Evolutionary conservation across 2,113 vertebrate genomes (phyloP).

Genomic region (Onychostruthus taczanowskii): DNA sequence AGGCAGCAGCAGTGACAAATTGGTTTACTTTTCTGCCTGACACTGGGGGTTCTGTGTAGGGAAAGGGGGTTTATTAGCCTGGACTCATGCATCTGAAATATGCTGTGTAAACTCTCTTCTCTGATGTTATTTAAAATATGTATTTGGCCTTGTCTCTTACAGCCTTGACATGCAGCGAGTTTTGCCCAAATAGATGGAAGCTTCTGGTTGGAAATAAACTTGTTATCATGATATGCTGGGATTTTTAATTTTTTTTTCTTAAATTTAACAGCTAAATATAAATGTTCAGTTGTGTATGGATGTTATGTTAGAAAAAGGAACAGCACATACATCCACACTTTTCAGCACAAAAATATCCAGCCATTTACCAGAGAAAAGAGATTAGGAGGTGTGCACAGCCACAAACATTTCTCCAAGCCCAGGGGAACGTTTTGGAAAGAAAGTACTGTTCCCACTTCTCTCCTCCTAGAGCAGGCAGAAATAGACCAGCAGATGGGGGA

Average conservation of each 20-base stretch:
- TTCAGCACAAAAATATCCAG: conserved; percentile 1
- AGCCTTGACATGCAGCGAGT: neutral
- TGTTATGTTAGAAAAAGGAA: neutral
- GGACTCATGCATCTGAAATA: conserved; percentile 1
- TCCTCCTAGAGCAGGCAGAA: neutral
- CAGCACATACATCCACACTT: conserved; percentile 13
- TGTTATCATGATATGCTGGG: neutral
- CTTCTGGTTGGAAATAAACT: conserved; percentile 17
- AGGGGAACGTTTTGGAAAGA: neutral
- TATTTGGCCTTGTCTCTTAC: neutral
- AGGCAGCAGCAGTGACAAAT: conserved; percentile 69
- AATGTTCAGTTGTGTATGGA: neutral
- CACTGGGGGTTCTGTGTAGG: neutral
- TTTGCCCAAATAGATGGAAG: neutral
- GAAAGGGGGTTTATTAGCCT: neutral
- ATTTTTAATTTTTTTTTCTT: neutral
- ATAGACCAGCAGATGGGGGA: neutral
- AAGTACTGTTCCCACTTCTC: neutral
- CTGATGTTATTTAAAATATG: neutral
- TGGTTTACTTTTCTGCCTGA: conserved; percentile 62
- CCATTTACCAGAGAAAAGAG: neutral
- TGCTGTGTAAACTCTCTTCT: neutral
- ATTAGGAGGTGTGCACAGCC: neutral
- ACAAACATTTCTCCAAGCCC: neutral
- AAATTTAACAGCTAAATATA: conserved; percentile 2